Percentiles rank a stretch among this genome's conserved stretches.
Conservation (phyloP, 1,140 invertebrate genomes). For the Protaetia brevitarsis region DNA sequence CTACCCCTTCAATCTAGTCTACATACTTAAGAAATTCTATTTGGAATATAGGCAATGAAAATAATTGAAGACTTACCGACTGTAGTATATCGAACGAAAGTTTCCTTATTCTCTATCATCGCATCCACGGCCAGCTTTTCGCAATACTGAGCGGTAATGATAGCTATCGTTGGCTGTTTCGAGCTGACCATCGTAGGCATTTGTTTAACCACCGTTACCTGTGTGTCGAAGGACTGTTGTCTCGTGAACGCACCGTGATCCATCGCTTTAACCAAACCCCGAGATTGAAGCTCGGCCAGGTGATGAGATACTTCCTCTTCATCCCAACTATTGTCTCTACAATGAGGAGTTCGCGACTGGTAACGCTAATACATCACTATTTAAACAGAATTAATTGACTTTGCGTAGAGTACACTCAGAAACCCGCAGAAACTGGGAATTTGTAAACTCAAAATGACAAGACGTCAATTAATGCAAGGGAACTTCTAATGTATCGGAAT, state of each 20-base stretch:
- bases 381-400: background rate
- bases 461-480: background rate
- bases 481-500: background rate
- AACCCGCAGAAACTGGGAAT: background rate
- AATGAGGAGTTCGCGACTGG: conserved; percentile 7
- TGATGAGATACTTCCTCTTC: conserved; percentile 72
- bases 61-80: conserved; percentile 73
- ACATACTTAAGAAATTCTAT: conserved; percentile 3
- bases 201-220: conserved; percentile 76
- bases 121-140: conserved; percentile 99
- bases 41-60: background rate
- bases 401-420: background rate
- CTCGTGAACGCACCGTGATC: conserved; percentile 82
- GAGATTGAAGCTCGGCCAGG: conserved; percentile 76
- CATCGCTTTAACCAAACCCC: conserved; percentile 82
- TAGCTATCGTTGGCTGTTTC: conserved; percentile 95
- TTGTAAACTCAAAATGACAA: background rate
- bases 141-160: conserved; percentile 96
- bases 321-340: conserved; percentile 72
- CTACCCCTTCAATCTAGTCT: background rate
- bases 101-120: conserved; percentile 98
- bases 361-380: background rate
- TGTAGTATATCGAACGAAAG: conserved; percentile 95
- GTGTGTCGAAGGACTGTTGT: conserved; percentile 46
- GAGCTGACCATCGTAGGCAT: conserved; percentile 88